Base-by-base conservation (phyloP, 2,888 invertebrate species). In the Diloba caeruleocephala region DNA sequence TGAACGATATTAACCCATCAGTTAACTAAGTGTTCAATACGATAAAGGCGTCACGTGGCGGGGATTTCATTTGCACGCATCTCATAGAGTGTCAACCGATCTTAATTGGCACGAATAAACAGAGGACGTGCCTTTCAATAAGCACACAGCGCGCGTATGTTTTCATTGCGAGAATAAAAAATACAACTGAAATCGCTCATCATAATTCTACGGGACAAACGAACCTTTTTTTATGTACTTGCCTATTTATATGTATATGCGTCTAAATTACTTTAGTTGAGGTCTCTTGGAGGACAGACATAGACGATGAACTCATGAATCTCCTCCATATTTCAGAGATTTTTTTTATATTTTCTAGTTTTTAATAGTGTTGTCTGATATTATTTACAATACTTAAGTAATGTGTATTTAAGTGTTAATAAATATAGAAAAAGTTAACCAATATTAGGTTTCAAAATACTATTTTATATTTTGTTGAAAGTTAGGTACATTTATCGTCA, bases 101-200 rank as follows among this genome's bases (percentile, higher is more conserved):
- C 42, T 43, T 53, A 62, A 62, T 62, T 66, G 42, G 34, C 42
- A 36, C 46, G 39, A 54, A 62, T 44, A 62, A 67, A 62, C 44
- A 17, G 31, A 21, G 55, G 38, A 67, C 63, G 62, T 52, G 55
- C 55, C 43, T 33, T 26, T 41, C 54, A 66, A 61, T 67, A 61
- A 61, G 45, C 37, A 34, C 31, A 52, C 23, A 34, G 33, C n/a
- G 36, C 43, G 25, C 37, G 38, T 38, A 52, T 33, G 61, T 61
- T 66, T 66, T 60, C 52, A 66, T 53, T 61, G 26, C 5, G 29
- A 28, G 19, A 25, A n/a, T 52, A 31, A 42, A n/a, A 67, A 69
- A 69, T 57, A 52, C 45, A 38, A 45, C 58, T 58, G 36, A 48
- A 50, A 13, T 4, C n/a, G n/a, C n/a, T n/a, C n/a, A n/a, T 64